Evolutionary conservation across 1,140 invertebrate species (phyloP).

Genomic region (Pygmarrhopalites habei): DNA sequence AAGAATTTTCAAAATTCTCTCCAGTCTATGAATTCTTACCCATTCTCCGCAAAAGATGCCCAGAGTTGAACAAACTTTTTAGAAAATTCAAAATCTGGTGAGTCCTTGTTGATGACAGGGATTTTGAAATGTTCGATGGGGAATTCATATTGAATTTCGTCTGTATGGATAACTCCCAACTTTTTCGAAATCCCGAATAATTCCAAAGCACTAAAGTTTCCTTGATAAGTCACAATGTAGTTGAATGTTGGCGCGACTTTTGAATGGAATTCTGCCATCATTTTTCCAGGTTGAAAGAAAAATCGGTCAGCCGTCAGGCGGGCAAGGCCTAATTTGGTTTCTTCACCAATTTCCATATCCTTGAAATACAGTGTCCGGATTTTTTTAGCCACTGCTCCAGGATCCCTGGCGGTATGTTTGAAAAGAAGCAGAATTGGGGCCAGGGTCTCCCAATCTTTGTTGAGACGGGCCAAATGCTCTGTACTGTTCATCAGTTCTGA

Average conservation of each 20-base stretch:
- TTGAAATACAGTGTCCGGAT: slow-evolving; percentile 22
- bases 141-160: slow-evolving; percentile 20
- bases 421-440: slow-evolving; percentile 12
- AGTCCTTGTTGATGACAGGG: neutral
- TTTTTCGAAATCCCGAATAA: neutral
- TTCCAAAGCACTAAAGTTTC: neutral
- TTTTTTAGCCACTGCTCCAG: neutral
- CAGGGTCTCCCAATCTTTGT: slow-evolving; percentile 20
- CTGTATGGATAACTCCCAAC: slow-evolving; percentile 15
- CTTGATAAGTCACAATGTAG: neutral
- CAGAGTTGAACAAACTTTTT: slow-evolving; percentile 17
- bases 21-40: too few species aligned
- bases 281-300: neutral
- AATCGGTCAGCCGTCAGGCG: slow-evolving; percentile 19
- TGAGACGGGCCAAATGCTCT: slow-evolving; percentile 5
- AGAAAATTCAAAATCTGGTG: slow-evolving; percentile 14
- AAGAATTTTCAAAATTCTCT: too few species aligned
- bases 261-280: slow-evolving; percentile 2
- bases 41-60: slow-evolving; percentile 27
- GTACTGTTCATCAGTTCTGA: slow-evolving; percentile 4
- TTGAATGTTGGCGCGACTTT: slow-evolving; percentile 18
- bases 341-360: slow-evolving; percentile 6
- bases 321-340: slow-evolving; percentile 19
- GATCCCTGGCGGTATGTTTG: slow-evolving; percentile 4
- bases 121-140: neutral